Percentiles rank a stretch among this genome's conserved stretches.
These are phyloP conservation scores for Ptychodera flava DNA, from an alignment of 35 echinoderm and acorn worm species.

Conservation along the genomic window DNA sequence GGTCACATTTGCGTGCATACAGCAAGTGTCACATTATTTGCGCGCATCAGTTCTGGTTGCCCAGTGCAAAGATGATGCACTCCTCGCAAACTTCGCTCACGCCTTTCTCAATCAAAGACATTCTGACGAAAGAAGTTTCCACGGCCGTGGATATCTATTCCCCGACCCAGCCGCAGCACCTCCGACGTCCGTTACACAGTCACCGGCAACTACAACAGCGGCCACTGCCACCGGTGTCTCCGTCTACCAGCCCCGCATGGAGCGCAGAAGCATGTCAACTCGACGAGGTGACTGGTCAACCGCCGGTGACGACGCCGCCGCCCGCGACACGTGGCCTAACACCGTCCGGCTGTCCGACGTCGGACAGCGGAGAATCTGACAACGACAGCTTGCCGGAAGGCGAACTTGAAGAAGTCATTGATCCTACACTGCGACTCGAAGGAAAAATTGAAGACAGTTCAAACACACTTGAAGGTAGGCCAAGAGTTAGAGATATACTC, in stretches of 20 bases:
- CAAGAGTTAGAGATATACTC: not conserved
- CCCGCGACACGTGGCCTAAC: not conserved
- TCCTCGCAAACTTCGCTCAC: not conserved
- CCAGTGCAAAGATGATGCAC: not conserved
- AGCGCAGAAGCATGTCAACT: not conserved
- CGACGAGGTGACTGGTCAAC: not conserved
- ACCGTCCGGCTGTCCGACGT: not conserved
- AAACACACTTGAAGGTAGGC: not conserved
- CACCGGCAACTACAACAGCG: not conserved
- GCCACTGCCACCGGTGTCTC: not conserved
- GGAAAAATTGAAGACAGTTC: not conserved
- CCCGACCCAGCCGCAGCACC: not conserved
- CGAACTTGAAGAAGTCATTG: not conserved
- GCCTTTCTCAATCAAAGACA: not conserved
- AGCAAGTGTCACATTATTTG: too few relatives aligned
- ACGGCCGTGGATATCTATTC: not conserved
- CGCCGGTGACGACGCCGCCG: not conserved
- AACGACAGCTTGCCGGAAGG: not conserved
- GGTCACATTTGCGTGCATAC: too few relatives aligned
- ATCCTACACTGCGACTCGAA: not conserved
- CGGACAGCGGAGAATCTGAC: not conserved
- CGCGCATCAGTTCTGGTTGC: not conserved
- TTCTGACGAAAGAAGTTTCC: not conserved
- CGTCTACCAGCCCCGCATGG: not conserved
- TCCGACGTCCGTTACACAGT: too few relatives aligned